Evolutionary conservation across 2,797 vertebrate species (phyloP).

Genomic region (Alectoris magna): DNA sequence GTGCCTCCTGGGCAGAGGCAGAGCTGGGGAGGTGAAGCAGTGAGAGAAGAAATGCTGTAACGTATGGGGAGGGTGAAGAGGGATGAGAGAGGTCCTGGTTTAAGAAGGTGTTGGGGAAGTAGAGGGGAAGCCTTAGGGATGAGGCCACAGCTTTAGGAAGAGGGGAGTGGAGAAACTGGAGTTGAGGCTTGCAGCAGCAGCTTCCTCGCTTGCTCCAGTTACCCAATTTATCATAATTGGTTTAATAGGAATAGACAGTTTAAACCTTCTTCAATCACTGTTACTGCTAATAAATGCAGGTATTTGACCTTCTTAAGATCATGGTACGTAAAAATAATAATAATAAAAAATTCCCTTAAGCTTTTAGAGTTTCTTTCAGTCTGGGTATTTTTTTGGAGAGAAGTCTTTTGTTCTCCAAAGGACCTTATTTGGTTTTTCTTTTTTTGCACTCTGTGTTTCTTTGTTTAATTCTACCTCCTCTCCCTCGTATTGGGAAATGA

Average conservation of each 20-base stretch:
- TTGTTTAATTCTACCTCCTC: background rate
- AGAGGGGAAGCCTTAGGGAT: background rate
- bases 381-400: background rate
- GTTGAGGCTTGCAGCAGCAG: background rate
- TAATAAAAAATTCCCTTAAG: background rate
- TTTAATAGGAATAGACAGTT: background rate
- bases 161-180: background rate
- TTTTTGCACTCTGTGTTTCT: background rate
- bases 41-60: background rate
- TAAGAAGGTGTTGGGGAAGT: background rate
- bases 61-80: background rate
- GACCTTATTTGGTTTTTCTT: background rate
- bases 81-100: background rate
- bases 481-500: background rate
- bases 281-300: background rate
- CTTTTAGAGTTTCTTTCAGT: background rate
- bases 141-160: rapidly evolving
- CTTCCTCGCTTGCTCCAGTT: background rate
- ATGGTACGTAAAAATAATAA: background rate
- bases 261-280: background rate
- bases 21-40: background rate
- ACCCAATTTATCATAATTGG: background rate
- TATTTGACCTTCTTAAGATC: background rate
- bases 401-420: background rate
- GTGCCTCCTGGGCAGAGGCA: background rate